phyloP scores from a whole-genome alignment of 2,113 vertebrate species.

The Megaceryle torquata region DNA sequence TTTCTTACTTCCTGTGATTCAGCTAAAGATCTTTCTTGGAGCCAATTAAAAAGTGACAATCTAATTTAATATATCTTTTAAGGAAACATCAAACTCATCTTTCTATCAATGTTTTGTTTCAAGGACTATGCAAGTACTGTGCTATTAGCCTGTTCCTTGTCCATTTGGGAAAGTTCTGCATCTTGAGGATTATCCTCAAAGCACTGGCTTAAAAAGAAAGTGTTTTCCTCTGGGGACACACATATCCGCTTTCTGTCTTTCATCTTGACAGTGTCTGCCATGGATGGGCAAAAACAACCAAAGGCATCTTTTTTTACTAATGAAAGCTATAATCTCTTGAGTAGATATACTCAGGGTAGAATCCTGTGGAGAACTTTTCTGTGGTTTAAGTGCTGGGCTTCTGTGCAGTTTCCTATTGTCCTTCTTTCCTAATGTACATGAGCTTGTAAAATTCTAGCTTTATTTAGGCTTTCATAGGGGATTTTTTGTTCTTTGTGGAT shows the following conservation, averaged over 20 bases:
- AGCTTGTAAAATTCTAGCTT: background rate
- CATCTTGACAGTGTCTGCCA: background rate
- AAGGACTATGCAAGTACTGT: background rate
- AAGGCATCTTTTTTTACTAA: background rate
- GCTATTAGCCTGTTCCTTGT: background rate
- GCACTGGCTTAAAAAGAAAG: background rate
- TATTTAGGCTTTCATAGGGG: background rate
- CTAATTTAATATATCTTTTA: background rate
- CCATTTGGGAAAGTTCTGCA: background rate
- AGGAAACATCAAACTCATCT: background rate
- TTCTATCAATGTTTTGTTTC: background rate
- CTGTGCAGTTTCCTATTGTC: background rate
- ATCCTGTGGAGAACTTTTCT: background rate
- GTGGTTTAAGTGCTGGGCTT: background rate
- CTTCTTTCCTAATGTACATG: background rate
- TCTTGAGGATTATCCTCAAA: background rate
- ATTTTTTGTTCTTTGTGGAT: background rate
- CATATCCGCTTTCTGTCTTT: background rate
- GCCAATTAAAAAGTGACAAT: background rate
- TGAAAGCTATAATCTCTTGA: background rate
- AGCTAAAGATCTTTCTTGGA: background rate
- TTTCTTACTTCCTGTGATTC: background rate
- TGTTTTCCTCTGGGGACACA: accelerated
- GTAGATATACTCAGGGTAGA: background rate
- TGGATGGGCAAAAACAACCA: background rate